Evolutionary conservation across 2,113 vertebrate genomes (phyloP), one percentile per base, ranked within the genome.

Genomic region (Sceloporus undulatus): DNA sequence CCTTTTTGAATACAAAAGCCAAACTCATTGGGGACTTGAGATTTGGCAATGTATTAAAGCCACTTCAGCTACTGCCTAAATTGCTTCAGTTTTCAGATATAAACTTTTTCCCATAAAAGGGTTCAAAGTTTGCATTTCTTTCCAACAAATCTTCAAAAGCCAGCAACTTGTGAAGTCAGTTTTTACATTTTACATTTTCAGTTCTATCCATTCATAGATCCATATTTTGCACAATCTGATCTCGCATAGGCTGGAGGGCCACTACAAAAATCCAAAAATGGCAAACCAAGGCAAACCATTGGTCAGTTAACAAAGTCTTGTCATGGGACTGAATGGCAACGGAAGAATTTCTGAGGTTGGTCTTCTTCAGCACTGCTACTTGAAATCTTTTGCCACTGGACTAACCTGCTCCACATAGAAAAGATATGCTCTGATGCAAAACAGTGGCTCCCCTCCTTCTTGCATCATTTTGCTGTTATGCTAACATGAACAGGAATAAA

Each of bases 1-100:
- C 91, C 89, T 89, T 84, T 85, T 88, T 3, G 6, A 93, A 86
- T 29, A 90, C 93, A 34, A 80, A 82, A 93, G 92, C 65, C 88
- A 78, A 70, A 70, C 62, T 65, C 90, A 90, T 38, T 74, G 66
- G 68, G 86, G 90, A 93, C 59, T 18, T 75, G 83, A 86, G 88
- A 89, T 89, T 9, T 21, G 40, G 78, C 4, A 38, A 78, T 86
- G 56, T 40, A 79, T 52, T 79, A 88, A 74, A 91, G 81, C 34
- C n/a, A 59, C n/a, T 11, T 9, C 71, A 54, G 62, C 74, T 82
- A 56, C 89, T 75, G 38, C 71, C 79, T 87, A 38, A 52, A 73
- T 2, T n/a, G 65, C 73, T 85, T 90, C 11, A 56, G 62, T 14
- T 91, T 90, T 59, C 85, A 85, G 87, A 73, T 88, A 48, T 81